These are phyloP conservation scores for Drosophila austrosaltans DNA, from an alignment of 2,888 invertebrate species.

Conservation along the genomic window DNA sequence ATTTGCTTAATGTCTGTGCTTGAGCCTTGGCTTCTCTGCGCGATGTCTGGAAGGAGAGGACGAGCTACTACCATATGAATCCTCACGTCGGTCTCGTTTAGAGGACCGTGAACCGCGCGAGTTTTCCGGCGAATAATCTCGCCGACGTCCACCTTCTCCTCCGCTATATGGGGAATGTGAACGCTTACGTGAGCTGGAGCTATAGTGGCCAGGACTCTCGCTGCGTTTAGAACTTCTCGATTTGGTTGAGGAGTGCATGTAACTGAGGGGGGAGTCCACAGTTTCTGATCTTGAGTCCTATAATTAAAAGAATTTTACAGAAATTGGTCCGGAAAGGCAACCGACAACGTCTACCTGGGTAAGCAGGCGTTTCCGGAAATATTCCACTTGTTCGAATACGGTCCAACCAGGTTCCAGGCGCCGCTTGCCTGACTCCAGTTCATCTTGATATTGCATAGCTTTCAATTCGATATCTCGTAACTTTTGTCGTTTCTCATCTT, in stretches of 20 bases:
- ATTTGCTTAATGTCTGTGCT: slow-evolving; percentile 81
- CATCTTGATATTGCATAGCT: slow-evolving; percentile 97
- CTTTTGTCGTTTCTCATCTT: slow-evolving; percentile 89
- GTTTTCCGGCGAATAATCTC: slow-evolving; percentile 47
- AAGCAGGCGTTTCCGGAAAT: slow-evolving; percentile 94
- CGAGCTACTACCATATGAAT: slow-evolving; percentile 63
- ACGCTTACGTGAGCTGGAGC: slow-evolving; percentile 79
- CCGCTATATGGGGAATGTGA: slow-evolving; percentile 83
- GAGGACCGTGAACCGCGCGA: slow-evolving; percentile 65
- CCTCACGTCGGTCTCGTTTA: slow-evolving; percentile 73
- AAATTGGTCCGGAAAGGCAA: not conserved
- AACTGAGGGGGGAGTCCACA: slow-evolving; percentile 76
- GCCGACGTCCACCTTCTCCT: slow-evolving; percentile 50
- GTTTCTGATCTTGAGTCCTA: slow-evolving; percentile 62
- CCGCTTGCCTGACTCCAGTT: slow-evolving; percentile 93
- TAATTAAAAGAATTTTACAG: not conserved
- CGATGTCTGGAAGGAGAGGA: slow-evolving; percentile 74
- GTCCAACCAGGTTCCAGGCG: slow-evolving; percentile 89
- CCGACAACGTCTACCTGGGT: slow-evolving; percentile 87
- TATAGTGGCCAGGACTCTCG: slow-evolving; percentile 63
- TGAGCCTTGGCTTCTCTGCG: slow-evolving; percentile 84
- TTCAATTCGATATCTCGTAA: slow-evolving; percentile 97
- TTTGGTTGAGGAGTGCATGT: slow-evolving; percentile 49
- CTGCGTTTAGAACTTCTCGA: slow-evolving; percentile 58
- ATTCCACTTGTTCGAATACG: slow-evolving; percentile 92